Evolutionary conservation across 2,888 invertebrate genomes (phyloP).

Genomic region (Ischnura elegans): DNA sequence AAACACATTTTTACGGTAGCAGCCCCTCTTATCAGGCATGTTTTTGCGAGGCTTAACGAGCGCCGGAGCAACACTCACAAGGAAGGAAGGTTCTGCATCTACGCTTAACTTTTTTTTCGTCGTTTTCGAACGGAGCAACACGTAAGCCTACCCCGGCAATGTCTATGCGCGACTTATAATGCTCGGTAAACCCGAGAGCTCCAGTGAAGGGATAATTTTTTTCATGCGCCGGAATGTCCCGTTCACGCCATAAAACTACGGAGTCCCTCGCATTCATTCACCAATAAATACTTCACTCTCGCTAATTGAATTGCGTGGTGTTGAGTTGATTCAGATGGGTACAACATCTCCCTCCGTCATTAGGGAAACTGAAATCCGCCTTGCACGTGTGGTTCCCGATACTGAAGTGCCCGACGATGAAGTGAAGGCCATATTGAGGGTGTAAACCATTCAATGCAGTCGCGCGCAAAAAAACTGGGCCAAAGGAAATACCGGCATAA

Average conservation of each 20-base stretch:
- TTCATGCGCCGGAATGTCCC: not conserved
- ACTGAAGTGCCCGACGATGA: not conserved
- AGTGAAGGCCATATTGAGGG: not conserved
- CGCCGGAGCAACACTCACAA: not conserved
- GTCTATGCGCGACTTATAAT: not conserved
- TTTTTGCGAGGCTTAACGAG: not conserved
- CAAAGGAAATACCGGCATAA: no score
- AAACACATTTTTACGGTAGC: not conserved
- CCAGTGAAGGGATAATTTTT: constrained; percentile 1
- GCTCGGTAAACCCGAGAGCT: not conserved
- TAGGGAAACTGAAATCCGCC: not conserved
- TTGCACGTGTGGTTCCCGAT: not conserved
- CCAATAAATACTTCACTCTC: not conserved
- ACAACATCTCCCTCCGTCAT: not conserved
- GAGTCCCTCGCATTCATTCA: not conserved
- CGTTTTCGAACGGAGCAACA: not conserved
- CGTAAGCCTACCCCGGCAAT: not conserved
- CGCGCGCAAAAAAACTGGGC: no score
- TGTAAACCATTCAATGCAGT: no score
- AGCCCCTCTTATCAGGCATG: not conserved
- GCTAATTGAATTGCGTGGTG: not conserved
- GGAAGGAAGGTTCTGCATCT: not conserved
- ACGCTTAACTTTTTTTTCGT: not conserved
- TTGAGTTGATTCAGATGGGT: not conserved
- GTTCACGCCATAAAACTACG: not conserved